A percentile compares a stretch with the other conserved stretches of the same genome.
Conservation (phyloP, 2,888 invertebrate species). For the Theristus sp. region DNA sequence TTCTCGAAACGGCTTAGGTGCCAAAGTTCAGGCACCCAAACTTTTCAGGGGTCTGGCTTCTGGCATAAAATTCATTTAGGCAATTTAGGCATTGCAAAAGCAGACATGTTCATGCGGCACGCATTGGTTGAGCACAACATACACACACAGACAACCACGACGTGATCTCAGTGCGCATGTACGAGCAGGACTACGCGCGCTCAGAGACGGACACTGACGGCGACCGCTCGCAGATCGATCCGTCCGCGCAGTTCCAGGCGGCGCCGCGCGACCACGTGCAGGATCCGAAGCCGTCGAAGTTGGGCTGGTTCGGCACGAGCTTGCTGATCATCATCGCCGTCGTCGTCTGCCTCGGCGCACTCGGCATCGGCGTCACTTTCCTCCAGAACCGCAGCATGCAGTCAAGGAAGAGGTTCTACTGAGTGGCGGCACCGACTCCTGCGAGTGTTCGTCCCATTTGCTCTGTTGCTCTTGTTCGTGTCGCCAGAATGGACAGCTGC, state of each 20-base stretch:
- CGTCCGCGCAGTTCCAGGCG: conserved; percentile 35
- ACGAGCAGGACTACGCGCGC: conserved; percentile 59
- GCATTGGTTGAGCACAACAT: no score
- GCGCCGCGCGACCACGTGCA: conserved; percentile 75
- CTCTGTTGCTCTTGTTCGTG: no score
- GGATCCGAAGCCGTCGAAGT: conserved; percentile 60
- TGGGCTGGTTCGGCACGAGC: conserved; percentile 76
- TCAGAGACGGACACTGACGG: conserved; percentile 23
- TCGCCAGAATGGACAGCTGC: no score
- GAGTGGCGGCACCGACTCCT: no score
- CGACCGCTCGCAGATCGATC: conserved; percentile 62
- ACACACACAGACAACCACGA: conserved; percentile 96
- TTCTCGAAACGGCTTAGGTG: no score
- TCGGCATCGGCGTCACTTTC: conserved; percentile 71
- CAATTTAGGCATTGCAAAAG: no score
- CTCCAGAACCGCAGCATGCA: conserved; percentile 80
- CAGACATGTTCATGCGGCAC: no score
- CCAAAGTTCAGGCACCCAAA: no score
- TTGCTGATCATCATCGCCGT: conserved; percentile 58
- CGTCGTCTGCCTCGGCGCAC: conserved; percentile 58
- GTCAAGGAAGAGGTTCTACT: conserved; percentile 66
- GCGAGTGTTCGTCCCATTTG: no score
- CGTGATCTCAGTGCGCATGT: conserved; percentile 70
- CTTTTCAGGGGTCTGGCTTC: no score
- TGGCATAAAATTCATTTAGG: no score